Evolutionary conservation across 2,888 invertebrate genomes (phyloP).

Genomic region (Mechanitis messenoides): DNA sequence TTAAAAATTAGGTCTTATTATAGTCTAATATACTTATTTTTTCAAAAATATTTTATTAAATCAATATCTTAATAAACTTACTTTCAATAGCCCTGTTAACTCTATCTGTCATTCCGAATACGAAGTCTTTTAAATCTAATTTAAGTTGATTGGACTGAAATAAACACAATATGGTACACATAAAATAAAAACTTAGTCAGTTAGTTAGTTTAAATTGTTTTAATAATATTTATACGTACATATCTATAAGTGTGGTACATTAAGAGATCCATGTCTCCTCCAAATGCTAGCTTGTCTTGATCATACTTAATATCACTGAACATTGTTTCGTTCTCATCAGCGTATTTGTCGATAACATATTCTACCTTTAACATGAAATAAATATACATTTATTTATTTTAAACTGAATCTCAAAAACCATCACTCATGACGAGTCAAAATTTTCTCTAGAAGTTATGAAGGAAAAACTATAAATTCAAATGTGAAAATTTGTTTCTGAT

Average conservation of each 20-base stretch:
- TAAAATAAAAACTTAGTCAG: not conserved
- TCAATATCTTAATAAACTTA: slow-evolving; percentile 31
- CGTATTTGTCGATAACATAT: slow-evolving; percentile 39
- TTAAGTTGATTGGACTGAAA: slow-evolving; percentile 31
- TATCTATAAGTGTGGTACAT: slow-evolving; percentile 48
- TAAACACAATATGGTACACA: too few species aligned
- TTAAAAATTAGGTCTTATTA: not conserved
- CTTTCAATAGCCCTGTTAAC: slow-evolving; percentile 45
- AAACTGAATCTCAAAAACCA: too few species aligned
- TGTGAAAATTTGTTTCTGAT: too few species aligned
- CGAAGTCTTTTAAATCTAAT: slow-evolving; percentile 33
- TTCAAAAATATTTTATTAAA: too few species aligned
- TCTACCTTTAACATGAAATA: slow-evolving; percentile 42
- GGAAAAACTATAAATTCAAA: too few species aligned
- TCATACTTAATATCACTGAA: slow-evolving; percentile 44
- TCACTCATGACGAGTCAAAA: too few species aligned
- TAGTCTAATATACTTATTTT: too few species aligned
- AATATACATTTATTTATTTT: too few species aligned
- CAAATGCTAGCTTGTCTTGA: slow-evolving; percentile 32
- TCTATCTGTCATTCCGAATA: slow-evolving; percentile 42
- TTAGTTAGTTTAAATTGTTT: not conserved
- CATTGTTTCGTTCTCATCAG: slow-evolving; percentile 40
- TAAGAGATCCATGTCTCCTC: slow-evolving; percentile 46
- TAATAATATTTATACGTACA: slow-evolving; percentile 37
- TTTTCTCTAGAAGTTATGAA: too few species aligned